Base-by-base conservation (phyloP, 2,888 invertebrate species). In the Agrilus cyanescens region DNA sequence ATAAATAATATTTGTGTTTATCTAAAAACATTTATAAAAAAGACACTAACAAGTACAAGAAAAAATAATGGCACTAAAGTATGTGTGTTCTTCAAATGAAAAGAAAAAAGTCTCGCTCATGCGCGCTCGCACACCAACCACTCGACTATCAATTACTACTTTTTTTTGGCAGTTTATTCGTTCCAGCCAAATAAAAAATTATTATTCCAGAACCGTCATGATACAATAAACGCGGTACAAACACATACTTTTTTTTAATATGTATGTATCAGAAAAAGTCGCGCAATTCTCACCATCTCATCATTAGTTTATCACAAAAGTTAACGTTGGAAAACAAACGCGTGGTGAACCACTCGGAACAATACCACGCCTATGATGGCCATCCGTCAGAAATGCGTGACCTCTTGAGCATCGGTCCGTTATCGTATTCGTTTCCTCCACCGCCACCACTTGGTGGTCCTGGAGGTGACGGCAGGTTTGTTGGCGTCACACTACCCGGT, bases 301-400 rank as follows among this genome's bases (percentile, higher is more conserved):
- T 38, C 56, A 44, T 56, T 56, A 64, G 63, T 65, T 63, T 66
- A 66, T 66, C 66, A 66, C 66, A 66, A 61, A 60, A 65, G 65
- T 65, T 64, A 65, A 61, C 62, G 65, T 65, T 65, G 66, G 65
- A 65, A 65, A 65, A 52, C 54, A 58, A 61, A 58, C 60, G 58
- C 58, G 52, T 54, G 56, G 59, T 60, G 53, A 55, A 54, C 57
- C 57, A 57, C 58, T 58, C 58, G 59, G 55, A 39, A 57, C 61
- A 63, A 62, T 63, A 64, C 64, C 66, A 65, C 65, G 65, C 70
- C 85, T 87, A 88, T 81, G 88, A 85, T 67, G 85, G 80, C 93
- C 94, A 94, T 48, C 85, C 84, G 64, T 93, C 93, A 43, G 78
- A 76, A 63, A 93, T 80, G 68, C 93, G 81, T 59, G 87, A 82